Percentiles rank a stretch among this genome's conserved stretches.
phyloP scores from a whole-genome alignment of 2,113 vertebrate species.

The Psilopogon haemacephalus region DNA sequence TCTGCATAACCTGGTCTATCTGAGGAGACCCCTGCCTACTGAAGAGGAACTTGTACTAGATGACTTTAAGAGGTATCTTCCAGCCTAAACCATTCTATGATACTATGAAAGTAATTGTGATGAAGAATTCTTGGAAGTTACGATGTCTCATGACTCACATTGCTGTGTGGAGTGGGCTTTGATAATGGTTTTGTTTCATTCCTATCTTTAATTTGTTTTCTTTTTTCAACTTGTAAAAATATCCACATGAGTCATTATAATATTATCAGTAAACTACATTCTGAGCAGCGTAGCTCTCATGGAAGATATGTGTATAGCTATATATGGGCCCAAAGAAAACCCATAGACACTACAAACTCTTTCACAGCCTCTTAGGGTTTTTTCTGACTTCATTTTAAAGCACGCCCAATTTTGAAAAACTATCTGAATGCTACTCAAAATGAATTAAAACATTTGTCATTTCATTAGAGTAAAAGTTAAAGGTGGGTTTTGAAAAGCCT shows the following conservation, averaged over 20 bases:
- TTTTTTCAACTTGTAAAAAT: neutral
- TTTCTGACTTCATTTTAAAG: neutral
- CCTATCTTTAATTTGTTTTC: neutral
- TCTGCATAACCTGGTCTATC: too few species aligned
- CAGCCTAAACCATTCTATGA: too few species aligned
- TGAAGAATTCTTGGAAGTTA: neutral
- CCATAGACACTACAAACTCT: neutral
- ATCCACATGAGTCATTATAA: neutral
- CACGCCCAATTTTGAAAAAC: neutral
- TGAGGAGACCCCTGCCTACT: too few species aligned
- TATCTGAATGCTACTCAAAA: neutral
- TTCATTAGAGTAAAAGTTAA: neutral
- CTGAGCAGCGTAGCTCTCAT: neutral
- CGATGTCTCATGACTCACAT: neutral
- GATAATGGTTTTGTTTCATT: neutral
- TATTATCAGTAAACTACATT: neutral
- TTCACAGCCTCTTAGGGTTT: accelerated
- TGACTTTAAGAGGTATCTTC: too few species aligned
- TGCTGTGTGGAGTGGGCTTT: neutral
- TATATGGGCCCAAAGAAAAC: neutral
- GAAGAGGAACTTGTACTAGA: too few species aligned
- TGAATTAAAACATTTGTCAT: neutral
- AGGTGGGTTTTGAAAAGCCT: neutral
- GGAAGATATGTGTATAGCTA: neutral
- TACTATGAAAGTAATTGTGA: neutral